These are phyloP conservation scores for Phrynocephalus forsythii DNA, from an alignment of 2,797 vertebrate genomes.

Conservation along the genomic window DNA sequence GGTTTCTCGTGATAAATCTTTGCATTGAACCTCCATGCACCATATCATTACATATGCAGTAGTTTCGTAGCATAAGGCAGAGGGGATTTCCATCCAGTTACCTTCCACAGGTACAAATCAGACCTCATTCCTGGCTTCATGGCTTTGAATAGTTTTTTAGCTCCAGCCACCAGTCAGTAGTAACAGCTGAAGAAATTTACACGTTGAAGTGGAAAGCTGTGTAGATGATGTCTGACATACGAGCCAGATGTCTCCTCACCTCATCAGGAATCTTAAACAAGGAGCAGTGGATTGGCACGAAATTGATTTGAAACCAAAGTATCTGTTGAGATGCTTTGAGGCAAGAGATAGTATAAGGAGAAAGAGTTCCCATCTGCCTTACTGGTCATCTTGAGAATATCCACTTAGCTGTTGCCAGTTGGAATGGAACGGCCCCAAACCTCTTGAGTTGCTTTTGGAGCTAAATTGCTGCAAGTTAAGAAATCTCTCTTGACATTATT, in stretches of 20 bases:
- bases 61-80: neutral
- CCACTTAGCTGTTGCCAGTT: neutral
- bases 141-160: neutral
- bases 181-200: neutral
- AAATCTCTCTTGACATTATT: too few species aligned
- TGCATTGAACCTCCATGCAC: neutral
- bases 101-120: too few species aligned
- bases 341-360: neutral
- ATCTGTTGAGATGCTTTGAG: neutral
- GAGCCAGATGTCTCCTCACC: neutral
- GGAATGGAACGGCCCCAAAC: neutral
- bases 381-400: neutral
- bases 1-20: neutral
- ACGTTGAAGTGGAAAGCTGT: neutral
- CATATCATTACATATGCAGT: neutral
- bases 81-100: neutral
- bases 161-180: neutral
- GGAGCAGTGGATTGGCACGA: neutral
- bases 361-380: neutral
- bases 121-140: neutral
- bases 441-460: too few species aligned
- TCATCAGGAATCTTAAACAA: neutral
- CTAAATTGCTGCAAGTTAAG: too few species aligned
- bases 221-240: neutral
- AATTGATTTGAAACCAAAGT: neutral